A percentile compares a stretch with the other conserved stretches of the same genome.
Evolutionary conservation across 2,797 vertebrate genomes (phyloP).

Genomic region (Sebastes baramenuke): DNA sequence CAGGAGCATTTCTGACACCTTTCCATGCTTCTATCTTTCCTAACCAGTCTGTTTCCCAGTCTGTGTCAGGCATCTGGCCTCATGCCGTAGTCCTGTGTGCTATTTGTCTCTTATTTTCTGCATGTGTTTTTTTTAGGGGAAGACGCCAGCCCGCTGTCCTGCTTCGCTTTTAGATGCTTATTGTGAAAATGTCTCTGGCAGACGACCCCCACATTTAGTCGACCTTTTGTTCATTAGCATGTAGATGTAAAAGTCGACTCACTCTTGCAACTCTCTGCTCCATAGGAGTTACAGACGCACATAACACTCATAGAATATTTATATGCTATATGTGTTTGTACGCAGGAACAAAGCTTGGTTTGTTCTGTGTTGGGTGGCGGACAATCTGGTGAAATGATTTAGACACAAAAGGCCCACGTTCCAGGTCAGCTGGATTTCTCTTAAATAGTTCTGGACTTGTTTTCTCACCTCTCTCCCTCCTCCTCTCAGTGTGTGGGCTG

Average conservation of each 20-base stretch:
- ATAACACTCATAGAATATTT: background rate
- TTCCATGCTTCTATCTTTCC: background rate
- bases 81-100: background rate
- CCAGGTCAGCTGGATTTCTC: slow-evolving; percentile 11
- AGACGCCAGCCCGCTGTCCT: background rate
- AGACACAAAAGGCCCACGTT: slow-evolving; percentile 14
- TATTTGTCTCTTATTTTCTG: background rate
- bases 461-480: slow-evolving; percentile 30
- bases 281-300: background rate
- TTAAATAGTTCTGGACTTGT: background rate
- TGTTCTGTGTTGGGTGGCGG: slow-evolving; percentile 20
- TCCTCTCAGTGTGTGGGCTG: slow-evolving; percentile 88
- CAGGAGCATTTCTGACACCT: background rate
- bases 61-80: background rate
- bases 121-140: background rate
- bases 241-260: slow-evolving; percentile 20
- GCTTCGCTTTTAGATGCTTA: slow-evolving; percentile 43
- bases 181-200: slow-evolving; percentile 42
- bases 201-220: background rate
- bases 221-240: slow-evolving; percentile 34
- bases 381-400: slow-evolving; percentile 31
- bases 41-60: background rate
- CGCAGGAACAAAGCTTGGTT: background rate
- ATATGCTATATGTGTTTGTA: background rate
- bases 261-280: background rate